Base-by-base conservation (phyloP, 2,888 invertebrate species). In the Didymodactylos carnosus region DNA sequence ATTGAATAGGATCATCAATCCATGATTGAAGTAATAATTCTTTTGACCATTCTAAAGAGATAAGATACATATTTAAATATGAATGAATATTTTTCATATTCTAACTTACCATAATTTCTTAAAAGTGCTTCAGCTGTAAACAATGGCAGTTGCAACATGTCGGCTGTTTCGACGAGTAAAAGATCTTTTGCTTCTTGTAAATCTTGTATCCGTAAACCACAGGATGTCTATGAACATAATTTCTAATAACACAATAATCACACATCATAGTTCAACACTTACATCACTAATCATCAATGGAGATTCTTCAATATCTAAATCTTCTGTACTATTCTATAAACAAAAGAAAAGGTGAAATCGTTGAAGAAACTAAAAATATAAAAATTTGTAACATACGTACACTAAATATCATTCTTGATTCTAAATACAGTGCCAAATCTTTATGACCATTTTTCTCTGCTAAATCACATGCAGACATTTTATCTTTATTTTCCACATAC, bases 121-220 rank as follows among this genome's bases (percentile, higher is more conserved):
- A 88, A 84, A 70, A 88, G 82, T 40, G 88, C 88, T 82, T 88
- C 88, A 40, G 88, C 88, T 73, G 88, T 88, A 80, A 88, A 88
- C 62, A 88, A 83, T 6, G 88, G 88, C 71, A 88, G 86, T 80
- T 88, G 87, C 69, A 88, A 83, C 88, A 88, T 88, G 81, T 88
- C 88, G 10, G 88, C 87, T 4, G 88, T 88, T 80, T 88, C 88
- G 35, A 88, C 88, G 43, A 88, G 81, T 72, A 88, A 83, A 79
- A 88, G 87, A 80, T 88, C 88, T 81, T 88, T 88, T 43, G 88
- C 88, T 81, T 88, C 88, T 79, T 88, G 88, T 43, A 88, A 82
- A 79, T 88, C 88, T 80, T 88, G 88, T 75, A 88, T 87, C 73
- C 88, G 82, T 75, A 88, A 81, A 8, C 88, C 88, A 78, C 51